Conservation (phyloP, 2,113 vertebrate species). For the Pristiophorus japonicus region DNA sequence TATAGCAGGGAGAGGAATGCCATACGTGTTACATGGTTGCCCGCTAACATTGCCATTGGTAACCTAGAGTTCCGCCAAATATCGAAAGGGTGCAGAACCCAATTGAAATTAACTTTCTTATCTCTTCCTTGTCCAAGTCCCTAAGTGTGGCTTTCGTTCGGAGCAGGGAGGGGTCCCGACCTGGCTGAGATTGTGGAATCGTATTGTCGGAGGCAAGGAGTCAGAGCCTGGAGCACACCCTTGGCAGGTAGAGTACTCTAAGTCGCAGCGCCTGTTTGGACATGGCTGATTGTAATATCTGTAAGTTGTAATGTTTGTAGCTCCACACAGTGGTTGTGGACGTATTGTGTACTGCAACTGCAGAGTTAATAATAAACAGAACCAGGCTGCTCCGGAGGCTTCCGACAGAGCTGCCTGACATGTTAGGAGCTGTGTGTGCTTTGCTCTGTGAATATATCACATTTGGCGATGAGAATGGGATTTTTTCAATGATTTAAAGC, state of each 20-base stretch:
- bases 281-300: too few relatives aligned
- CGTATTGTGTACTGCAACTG: too few relatives aligned
- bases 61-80: neutral
- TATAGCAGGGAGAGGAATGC: neutral
- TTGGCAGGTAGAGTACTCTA: slow-evolving; percentile 64
- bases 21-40: neutral
- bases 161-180: slow-evolving; percentile 41
- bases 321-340: too few relatives aligned
- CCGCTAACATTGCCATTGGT: neutral
- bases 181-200: slow-evolving; percentile 51
- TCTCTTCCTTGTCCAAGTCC: slow-evolving; percentile 46
- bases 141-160: slow-evolving; percentile 57
- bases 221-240: slow-evolving; percentile 66
- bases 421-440: too few relatives aligned
- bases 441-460: too few relatives aligned
- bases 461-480: too few relatives aligned
- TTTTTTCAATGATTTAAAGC: too few relatives aligned
- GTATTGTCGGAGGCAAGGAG: slow-evolving; percentile 66
- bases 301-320: too few relatives aligned
- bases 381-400: too few relatives aligned
- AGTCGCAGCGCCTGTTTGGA: neutral
- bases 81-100: neutral
- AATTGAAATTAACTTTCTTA: neutral
- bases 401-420: too few relatives aligned
- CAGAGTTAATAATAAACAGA: too few relatives aligned